phyloP scores from a whole-genome alignment of 2,797 vertebrate genomes.

The Malacoraja senta region DNA sequence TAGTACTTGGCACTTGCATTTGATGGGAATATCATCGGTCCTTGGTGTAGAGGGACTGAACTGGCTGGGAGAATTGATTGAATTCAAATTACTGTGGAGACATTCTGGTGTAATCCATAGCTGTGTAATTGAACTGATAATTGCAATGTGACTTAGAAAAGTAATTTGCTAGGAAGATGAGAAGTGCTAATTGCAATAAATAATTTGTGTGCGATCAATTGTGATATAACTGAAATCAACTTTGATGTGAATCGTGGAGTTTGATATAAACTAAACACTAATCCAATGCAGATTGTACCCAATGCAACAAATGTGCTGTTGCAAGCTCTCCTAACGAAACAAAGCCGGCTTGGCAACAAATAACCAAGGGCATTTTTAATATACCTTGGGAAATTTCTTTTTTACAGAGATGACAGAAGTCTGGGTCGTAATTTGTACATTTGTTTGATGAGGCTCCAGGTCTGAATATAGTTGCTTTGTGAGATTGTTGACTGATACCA shows the following conservation, averaged over 20 bases:
- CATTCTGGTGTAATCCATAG: background rate
- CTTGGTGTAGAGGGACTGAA: background rate
- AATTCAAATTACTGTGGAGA: background rate
- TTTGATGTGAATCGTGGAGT: background rate
- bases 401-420: background rate
- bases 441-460: slow-evolving; percentile 6
- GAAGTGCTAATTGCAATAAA: background rate
- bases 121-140: background rate
- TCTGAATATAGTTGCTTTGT: background rate
- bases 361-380: background rate
- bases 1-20: background rate
- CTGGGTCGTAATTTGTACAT: background rate
- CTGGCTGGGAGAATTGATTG: background rate
- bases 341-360: background rate
- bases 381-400: background rate
- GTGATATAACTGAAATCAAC: background rate
- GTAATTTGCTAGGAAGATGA: background rate
- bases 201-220: background rate
- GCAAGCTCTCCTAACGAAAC: background rate
- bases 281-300: background rate
- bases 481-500: background rate
- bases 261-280: background rate
- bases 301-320: background rate
- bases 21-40: background rate
- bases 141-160: background rate